Evolutionary conservation across 2,113 vertebrate genomes (phyloP).

Genomic region (Sitta europaea): DNA sequence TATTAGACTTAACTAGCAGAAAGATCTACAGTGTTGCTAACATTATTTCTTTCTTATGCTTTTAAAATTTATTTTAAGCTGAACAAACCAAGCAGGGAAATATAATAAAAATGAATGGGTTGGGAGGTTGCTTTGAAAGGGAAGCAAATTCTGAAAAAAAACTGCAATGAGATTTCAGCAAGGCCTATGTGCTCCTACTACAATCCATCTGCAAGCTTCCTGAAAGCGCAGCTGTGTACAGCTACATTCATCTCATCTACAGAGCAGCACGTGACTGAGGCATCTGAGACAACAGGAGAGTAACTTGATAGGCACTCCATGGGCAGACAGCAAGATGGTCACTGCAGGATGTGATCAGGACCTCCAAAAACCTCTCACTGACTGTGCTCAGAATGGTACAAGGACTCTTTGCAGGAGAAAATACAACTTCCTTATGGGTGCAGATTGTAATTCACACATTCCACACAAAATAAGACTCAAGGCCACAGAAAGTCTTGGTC

Average conservation of each 20-base stretch:
- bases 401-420: not conserved
- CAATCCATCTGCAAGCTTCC: not conserved
- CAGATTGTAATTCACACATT: not conserved
- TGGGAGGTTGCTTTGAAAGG: not conserved
- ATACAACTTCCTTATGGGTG: not conserved
- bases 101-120: not conserved
- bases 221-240: not conserved
- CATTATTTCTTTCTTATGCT: not conserved
- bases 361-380: not conserved
- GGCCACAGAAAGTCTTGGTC: not conserved
- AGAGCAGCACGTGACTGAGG: not conserved
- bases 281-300: not conserved
- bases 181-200: not conserved
- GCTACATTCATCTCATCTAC: not conserved
- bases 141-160: not conserved
- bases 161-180: not conserved
- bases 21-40: not conserved
- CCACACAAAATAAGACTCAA: not conserved
- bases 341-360: not conserved
- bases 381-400: too few species aligned
- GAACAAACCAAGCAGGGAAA: not conserved
- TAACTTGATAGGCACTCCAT: not conserved
- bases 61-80: not conserved
- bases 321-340: not conserved
- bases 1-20: not conserved